Base-by-base conservation (phyloP, 1,140 invertebrate genomes). In the Drosophila jambulina region DNA sequence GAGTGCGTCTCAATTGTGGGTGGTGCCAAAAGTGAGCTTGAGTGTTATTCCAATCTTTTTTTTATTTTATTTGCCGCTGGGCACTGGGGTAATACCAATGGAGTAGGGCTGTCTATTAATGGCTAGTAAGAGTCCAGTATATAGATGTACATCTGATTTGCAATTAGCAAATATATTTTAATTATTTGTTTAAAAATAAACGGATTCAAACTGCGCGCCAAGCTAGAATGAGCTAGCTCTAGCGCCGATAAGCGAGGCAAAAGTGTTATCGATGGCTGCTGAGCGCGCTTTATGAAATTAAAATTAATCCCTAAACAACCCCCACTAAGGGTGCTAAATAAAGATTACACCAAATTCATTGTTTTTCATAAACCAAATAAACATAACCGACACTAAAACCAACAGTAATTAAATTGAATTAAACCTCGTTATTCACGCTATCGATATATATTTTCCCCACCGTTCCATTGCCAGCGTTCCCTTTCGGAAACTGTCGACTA, bases 1-100 rank as follows among this genome's bases (percentile, higher is more conserved):
- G 23, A 46, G 45, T 54, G 49, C 0, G 10, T 38, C 64, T 78
- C 84, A 71, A 83, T 74, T 83, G 84, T 83, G 84, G 84, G 85
- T 88, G 85, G 84, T 57, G 80, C 85, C 77, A 88, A 88, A 88
- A 71, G 71, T 53, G 17, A 48, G 34, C 59, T 80, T 57, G 70
- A 75, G 70, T 25, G 36, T 4, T 36, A 34, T 45, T 64, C 19
- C 13, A 15, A 2, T 4, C 42, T 43, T 38, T 46, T 58, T 32
- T 29, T 42, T 25, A 45, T 60, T 53, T 65, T 45, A 43, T 38
- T 48, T 15, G n/a, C 3, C 3, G 3, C n/a, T 13, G 5, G 48
- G n/a, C 4, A n/a, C 3, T 17, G 10, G 5, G 3, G 4, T 23
- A 25, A 4, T 1, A 1, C 1, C 6, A 5, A 32, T 21, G 12